phyloP scores from a whole-genome alignment of 2,797 vertebrate species.

The Sebastolobus alascanus region DNA sequence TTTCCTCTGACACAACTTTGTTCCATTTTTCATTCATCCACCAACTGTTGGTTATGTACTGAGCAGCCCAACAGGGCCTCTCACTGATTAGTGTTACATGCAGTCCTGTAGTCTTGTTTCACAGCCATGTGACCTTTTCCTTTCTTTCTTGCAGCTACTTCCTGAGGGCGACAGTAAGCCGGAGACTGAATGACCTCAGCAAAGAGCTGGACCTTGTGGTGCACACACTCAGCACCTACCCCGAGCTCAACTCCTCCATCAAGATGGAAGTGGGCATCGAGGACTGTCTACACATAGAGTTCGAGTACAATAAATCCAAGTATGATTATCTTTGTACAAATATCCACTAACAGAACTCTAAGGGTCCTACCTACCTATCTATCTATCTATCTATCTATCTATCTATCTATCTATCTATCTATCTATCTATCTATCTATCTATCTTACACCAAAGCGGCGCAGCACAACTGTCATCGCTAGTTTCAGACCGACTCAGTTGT shows the following conservation, averaged over 20 bases:
- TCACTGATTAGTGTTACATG: neutral
- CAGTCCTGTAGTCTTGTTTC: neutral
- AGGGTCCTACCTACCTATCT: no score
- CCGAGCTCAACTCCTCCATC: constrained; percentile 96
- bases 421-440: no score
- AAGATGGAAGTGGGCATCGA: constrained; percentile 99
- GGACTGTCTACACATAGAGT: constrained; percentile 98
- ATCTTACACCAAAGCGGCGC: no score
- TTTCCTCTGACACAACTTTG: neutral
- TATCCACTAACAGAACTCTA: no score
- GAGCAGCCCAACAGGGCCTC: neutral
- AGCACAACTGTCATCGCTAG: no score
- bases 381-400: no score
- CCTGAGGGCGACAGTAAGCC: constrained; percentile 92
- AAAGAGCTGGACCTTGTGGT: constrained; percentile 97
- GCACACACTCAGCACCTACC: constrained; percentile 94
- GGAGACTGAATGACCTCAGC: constrained; percentile 92
- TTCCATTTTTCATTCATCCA: neutral
- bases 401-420: no score
- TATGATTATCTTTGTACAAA: constrained; percentile 71
- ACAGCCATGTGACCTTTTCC: neutral
- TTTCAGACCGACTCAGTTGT: no score
- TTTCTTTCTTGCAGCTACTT: constrained; percentile 88
- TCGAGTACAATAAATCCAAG: constrained; percentile 99
- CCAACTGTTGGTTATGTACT: neutral